These are phyloP conservation scores for Hydroisotoma schaefferi DNA, from an alignment of 2,888 invertebrate species.

Conservation along the genomic window DNA sequence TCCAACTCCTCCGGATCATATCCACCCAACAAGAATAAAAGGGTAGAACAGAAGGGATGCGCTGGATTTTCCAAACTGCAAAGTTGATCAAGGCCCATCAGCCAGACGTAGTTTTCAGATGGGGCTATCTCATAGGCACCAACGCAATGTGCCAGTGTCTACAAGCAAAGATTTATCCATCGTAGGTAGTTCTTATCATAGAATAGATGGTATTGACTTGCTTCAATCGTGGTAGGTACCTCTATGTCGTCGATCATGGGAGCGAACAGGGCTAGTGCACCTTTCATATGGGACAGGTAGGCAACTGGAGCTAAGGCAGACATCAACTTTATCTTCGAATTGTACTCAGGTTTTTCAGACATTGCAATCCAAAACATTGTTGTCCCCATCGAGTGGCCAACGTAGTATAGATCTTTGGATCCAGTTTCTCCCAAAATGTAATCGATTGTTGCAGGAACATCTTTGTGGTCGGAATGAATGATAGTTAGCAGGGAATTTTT, in stretches of 20 bases:
- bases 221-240: conserved; percentile 8
- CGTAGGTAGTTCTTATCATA: neutral
- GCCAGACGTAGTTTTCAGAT: neutral
- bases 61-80: conserved; percentile 49
- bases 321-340: conserved; percentile 44
- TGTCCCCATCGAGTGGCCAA: conserved; percentile 56
- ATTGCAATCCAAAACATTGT: conserved; percentile 44
- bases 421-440: conserved; percentile 62
- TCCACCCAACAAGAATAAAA: conserved; percentile 52
- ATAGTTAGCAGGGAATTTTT: neutral
- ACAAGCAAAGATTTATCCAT: too few relatives aligned
- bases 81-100: conserved; percentile 39
- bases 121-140: too few relatives aligned
- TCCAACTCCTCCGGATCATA: conserved; percentile 51
- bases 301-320: conserved; percentile 40
- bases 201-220: neutral
- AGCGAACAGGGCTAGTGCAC: conserved; percentile 64
- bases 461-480: conserved; percentile 55
- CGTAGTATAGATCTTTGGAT: conserved; percentile 59
- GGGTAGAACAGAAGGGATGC: conserved; percentile 50
- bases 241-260: conserved; percentile 54
- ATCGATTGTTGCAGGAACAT: conserved; percentile 80
- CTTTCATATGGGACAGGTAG: conserved; percentile 56
- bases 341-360: conserved; percentile 49
- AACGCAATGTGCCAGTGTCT: too few relatives aligned